These are phyloP conservation scores for Orchesella flavescens DNA, from an alignment of 2,888 invertebrate species.

Conservation along the genomic window DNA sequence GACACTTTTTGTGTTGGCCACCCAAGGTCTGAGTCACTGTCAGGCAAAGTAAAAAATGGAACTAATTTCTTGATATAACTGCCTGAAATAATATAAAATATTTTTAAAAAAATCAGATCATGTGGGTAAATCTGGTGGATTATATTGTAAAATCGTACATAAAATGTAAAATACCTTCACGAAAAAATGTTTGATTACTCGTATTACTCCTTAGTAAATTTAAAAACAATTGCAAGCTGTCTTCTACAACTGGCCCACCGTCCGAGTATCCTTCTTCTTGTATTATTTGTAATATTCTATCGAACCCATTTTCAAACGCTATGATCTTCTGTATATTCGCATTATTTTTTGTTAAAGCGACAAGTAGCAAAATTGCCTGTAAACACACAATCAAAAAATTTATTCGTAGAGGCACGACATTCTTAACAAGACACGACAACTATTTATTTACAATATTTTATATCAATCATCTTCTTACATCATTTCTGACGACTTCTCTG, in stretches of 20 bases:
- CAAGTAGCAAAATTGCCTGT: conserved; percentile 87
- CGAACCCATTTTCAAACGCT: conserved; percentile 99
- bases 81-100: conserved; percentile 75
- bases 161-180: conserved; percentile 84
- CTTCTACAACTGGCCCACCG: conserved; percentile 98
- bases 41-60: conserved; percentile 88
- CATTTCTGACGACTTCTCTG: conserved; percentile 95
- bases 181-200: conserved; percentile 98
- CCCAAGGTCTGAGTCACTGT: conserved; percentile 77
- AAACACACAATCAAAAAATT: conserved; percentile 72
- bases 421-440: background rate
- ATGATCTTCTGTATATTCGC: conserved; percentile 99
- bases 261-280: conserved; percentile 92
- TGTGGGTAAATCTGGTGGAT: background rate
- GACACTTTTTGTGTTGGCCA: conserved; percentile 91
- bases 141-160: no score
- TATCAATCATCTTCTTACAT: conserved; percentile 77
- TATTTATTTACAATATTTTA: conserved; percentile 1
- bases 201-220: conserved; percentile 95
- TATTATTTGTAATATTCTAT: conserved; percentile 93
- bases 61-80: conserved; percentile 93
- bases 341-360: conserved; percentile 94
- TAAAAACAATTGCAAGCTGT: conserved; percentile 92
- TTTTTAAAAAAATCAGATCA: background rate
- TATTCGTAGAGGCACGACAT: conserved; percentile 7